Evolutionary conservation across 2,113 vertebrate genomes (phyloP).

Genomic region (Cyanoliseus patagonus): DNA sequence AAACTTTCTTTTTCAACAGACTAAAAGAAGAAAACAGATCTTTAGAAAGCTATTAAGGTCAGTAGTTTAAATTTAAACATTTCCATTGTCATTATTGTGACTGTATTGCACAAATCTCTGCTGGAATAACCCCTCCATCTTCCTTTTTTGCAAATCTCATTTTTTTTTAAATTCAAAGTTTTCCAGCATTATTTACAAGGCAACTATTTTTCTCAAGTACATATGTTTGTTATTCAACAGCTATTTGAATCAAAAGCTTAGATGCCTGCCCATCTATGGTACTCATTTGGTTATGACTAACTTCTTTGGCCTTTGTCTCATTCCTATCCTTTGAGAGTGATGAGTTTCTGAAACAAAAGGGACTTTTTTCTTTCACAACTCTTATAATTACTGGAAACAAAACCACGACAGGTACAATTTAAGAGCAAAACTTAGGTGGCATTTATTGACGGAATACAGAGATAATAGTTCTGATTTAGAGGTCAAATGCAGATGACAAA

Average conservation of each 20-base stretch:
- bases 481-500: neutral
- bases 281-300: slow-evolving; percentile 62
- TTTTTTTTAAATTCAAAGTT: neutral
- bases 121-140: neutral
- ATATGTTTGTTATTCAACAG: slow-evolving; percentile 41
- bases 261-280: slow-evolving; percentile 64
- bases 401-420: slow-evolving; percentile 23
- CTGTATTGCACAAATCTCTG: neutral
- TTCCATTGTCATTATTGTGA: neutral
- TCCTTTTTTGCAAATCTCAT: neutral
- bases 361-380: slow-evolving; percentile 37
- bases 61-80: neutral
- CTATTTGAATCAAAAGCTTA: slow-evolving; percentile 48
- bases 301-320: slow-evolving; percentile 60
- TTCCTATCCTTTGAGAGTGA: slow-evolving; percentile 65
- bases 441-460: neutral
- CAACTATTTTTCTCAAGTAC: neutral
- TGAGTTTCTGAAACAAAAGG: slow-evolving; percentile 49
- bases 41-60: neutral
- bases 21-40: neutral
- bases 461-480: neutral
- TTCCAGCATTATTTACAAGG: neutral
- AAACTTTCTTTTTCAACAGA: neutral
- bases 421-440: neutral
- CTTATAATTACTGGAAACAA: slow-evolving; percentile 2